Conservation (phyloP, 2,888 invertebrate genomes). For the Zelleria hepariella region DNA sequence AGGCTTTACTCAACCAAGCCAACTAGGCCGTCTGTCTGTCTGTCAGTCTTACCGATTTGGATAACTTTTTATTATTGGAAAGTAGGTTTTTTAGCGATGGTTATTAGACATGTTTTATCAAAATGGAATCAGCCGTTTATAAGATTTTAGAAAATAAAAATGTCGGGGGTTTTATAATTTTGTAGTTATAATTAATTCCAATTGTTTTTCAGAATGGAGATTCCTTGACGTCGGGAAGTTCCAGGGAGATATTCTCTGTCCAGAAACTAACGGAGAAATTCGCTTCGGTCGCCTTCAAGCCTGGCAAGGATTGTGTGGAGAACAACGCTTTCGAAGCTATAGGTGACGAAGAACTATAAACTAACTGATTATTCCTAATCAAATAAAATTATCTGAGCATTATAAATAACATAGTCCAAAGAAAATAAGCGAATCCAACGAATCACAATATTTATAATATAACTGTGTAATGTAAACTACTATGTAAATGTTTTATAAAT, state of each 20-base stretch:
- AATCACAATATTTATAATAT: background rate
- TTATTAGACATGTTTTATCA: no score
- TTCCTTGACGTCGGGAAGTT: conserved; percentile 62
- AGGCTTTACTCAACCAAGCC: no score
- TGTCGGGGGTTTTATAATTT: no score
- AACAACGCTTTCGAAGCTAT: conserved; percentile 96
- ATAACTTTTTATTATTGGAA: no score
- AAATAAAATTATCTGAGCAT: background rate
- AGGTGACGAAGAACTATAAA: conserved; percentile 91
- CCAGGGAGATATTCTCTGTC: conserved; percentile 80
- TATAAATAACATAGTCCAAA: background rate
- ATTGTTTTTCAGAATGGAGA: conserved; percentile 69
- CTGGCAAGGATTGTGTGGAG: conserved; percentile 81
- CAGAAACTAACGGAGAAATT: conserved; percentile 81
- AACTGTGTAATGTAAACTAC: no score
- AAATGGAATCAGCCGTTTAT: no score
- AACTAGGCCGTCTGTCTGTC: no score
- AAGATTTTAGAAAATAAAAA: no score
- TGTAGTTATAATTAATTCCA: no score
- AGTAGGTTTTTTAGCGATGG: no score
- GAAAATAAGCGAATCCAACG: background rate
- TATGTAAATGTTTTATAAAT: background rate
- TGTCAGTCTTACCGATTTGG: no score
- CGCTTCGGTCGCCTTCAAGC: conserved; percentile 78
- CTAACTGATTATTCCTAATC: background rate